Evolutionary conservation across 2,797 vertebrate genomes (phyloP), one percentile per base, ranked within the genome.

Genomic region (Crocidura indochinensis): DNA sequence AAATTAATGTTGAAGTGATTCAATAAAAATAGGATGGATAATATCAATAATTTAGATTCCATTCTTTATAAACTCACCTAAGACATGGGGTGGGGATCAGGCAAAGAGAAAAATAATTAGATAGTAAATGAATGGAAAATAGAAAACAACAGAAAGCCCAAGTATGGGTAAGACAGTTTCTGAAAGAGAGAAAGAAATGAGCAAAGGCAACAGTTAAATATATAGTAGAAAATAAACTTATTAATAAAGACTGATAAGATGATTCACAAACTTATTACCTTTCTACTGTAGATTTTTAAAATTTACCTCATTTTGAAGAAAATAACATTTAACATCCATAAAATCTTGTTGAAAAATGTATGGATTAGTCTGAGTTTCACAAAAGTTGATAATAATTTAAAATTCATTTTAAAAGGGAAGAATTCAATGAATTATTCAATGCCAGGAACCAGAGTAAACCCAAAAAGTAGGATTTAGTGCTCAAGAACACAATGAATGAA

Each of bases 81-180:
- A 53, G 49, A 72, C 47, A 24, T 14, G 53, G 29, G 6, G 20
- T 20, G n/a, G 69, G 3, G 22, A 51, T 79, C 64, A 51, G 29
- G n/a, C 53, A 76, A 87, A 85, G 81, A 76, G n/a, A 74, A 87
- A 90, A 90, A 88, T 53, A 60, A 46, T 12, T 24, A 47, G 38
- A 82, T 8, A 76, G 4, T 14, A 65, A 46, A 17, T 60, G 19
- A 89, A 12, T 64, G 60, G 51, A 49, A 26, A 83, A 31, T n/a
- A 56, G 67, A 10, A 29, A 75, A 72, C 62, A 75, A 72, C 38
- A 24, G 44, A 12, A n/a, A 88, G 49, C n/a, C 27, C 53, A 2
- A 65, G 4, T 17, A 68, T 11, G 24, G 44, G 29, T 5, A 20
- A n/a, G 24, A 68, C 15, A 68, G 2, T 75, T 71, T 15, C 64